Evolutionary conservation across 2,888 invertebrate genomes (phyloP).

Genomic region (Blera fallax): DNA sequence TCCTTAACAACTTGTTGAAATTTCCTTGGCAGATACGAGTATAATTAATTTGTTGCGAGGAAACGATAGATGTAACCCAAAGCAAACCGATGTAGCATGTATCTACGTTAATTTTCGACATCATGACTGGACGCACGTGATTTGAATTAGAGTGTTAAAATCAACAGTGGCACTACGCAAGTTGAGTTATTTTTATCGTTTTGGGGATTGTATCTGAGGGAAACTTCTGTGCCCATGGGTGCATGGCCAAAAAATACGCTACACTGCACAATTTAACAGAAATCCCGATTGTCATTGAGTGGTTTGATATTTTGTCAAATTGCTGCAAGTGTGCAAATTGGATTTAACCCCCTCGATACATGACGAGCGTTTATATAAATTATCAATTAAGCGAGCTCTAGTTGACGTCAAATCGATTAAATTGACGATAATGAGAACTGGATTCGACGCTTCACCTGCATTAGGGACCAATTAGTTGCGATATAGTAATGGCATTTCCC

Average conservation of each 20-base stretch:
- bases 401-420: slow-evolving; percentile 30
- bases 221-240: neutral
- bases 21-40: neutral
- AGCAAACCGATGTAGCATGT: neutral
- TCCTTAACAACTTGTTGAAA: neutral
- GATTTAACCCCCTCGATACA: neutral
- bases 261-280: neutral
- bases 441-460: neutral
- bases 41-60: neutral
- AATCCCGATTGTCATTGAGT: neutral
- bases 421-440: slow-evolving; percentile 29
- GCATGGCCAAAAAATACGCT: neutral
- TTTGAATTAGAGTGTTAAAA: neutral
- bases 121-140: neutral
- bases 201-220: too few species aligned
- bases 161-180: neutral
- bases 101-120: neutral
- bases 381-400: neutral
- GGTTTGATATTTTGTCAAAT: neutral
- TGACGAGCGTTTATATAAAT: neutral
- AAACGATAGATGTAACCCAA: neutral
- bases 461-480: slow-evolving; percentile 25
- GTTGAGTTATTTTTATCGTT: neutral
- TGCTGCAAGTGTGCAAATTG: neutral
- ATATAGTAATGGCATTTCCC: slow-evolving; percentile 16